Conservation (phyloP, 2,797 vertebrate genomes). For the Hozukius guyotensis region DNA sequence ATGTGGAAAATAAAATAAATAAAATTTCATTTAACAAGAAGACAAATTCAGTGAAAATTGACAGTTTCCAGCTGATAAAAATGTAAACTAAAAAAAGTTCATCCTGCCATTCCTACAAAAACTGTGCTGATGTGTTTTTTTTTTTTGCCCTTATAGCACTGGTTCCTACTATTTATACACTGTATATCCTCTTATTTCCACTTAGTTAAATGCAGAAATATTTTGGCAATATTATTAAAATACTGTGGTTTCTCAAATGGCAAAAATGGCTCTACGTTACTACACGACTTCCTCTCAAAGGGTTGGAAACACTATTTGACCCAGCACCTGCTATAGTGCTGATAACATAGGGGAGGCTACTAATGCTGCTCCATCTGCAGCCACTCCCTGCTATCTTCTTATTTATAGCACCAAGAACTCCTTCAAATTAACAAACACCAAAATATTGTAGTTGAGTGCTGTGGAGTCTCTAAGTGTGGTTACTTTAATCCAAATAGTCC, state of each 20-base stretch:
- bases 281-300: constrained; percentile 35
- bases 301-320: constrained; percentile 50
- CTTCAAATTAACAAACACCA: constrained; percentile 50
- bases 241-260: constrained; percentile 57
- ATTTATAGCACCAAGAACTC: constrained; percentile 76
- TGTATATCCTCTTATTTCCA: constrained; percentile 44
- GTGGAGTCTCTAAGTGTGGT: constrained; percentile 35
- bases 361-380: constrained; percentile 34
- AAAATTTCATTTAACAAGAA: constrained; percentile 1
- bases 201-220: constrained; percentile 69
- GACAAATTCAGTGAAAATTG: constrained; percentile 10
- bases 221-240: constrained; percentile 83
- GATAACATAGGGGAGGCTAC: constrained; percentile 61
- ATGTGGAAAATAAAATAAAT: constrained; percentile 15
- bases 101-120: constrained; percentile 67
- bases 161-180: constrained; percentile 52
- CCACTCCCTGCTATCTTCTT: constrained; percentile 57
- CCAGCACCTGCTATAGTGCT: constrained; percentile 72
- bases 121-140: constrained; percentile 47
- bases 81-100: constrained; percentile 30
- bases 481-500: constrained; percentile 34
- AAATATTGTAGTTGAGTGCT: constrained; percentile 19
- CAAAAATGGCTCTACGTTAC: constrained; percentile 58
- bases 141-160: constrained; percentile 45
- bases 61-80: constrained; percentile 24